Evolutionary conservation across 1,140 invertebrate genomes (phyloP).

Genomic region (Lucilia cuprina): DNA sequence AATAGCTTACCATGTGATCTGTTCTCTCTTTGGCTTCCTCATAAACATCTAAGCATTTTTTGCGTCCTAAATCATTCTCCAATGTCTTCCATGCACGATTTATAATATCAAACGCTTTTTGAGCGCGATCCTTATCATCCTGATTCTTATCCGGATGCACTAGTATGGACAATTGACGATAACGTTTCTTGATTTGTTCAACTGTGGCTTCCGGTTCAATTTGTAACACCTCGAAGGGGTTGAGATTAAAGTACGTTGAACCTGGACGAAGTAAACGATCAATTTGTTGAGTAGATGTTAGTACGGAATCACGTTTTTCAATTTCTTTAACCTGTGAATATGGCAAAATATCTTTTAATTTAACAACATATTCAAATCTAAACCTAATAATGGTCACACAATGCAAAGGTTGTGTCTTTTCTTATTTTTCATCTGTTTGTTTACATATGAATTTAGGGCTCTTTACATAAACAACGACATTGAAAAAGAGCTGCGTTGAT

Average conservation of each 20-base stretch:
- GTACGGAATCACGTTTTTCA: constrained; percentile 64
- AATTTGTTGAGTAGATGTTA: constrained; percentile 95
- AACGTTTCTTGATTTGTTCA: constrained; percentile 96
- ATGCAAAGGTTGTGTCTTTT: neutral
- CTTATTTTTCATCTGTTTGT: neutral
- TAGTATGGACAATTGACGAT: constrained; percentile 93
- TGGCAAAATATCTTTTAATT: constrained; percentile 38
- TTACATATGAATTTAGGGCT: neutral
- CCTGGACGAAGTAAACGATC: constrained; percentile 90
- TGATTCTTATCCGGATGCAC: constrained; percentile 86
- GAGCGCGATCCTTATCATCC: constrained; percentile 93
- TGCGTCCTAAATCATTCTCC: constrained; percentile 92
- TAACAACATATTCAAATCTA: constrained; percentile 19
- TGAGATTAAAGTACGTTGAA: constrained; percentile 95
- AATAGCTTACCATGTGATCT: constrained; percentile 82
- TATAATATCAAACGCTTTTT: constrained; percentile 93
- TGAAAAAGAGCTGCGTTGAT: neutral
- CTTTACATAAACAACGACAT: neutral
- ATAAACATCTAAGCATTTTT: constrained; percentile 95
- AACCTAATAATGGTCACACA: constrained; percentile 21
- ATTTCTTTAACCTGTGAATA: constrained; percentile 63
- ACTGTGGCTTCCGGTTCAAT: constrained; percentile 88
- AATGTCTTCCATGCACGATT: constrained; percentile 96
- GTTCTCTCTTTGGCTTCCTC: constrained; percentile 95
- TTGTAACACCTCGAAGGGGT: constrained; percentile 95